A percentile compares a stretch with the other conserved stretches of the same genome.
These are phyloP conservation scores for Venturia canescens DNA, from an alignment of 1,140 invertebrate species.

Conservation along the genomic window DNA sequence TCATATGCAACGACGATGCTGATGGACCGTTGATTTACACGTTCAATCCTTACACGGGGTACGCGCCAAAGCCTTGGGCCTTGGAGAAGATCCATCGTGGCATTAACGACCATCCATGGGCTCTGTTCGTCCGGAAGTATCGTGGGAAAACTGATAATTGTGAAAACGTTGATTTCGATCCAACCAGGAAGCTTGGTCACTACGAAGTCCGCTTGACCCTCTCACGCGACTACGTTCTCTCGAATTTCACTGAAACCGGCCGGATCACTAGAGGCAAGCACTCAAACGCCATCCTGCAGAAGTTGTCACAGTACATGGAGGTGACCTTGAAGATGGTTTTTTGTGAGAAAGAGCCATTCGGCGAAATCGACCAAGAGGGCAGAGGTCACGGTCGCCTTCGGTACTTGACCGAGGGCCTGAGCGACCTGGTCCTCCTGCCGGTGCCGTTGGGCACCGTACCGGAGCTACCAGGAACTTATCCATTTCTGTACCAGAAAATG, in stretches of 20 bases:
- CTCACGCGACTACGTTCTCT: neutral
- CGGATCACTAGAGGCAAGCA: too few species aligned
- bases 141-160: neutral
- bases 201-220: neutral
- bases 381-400: too few species aligned
- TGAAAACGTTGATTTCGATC: neutral
- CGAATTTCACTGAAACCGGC: too few species aligned
- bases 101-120: neutral
- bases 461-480: neutral
- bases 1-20: constrained; percentile 13
- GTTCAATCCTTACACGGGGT: constrained; percentile 8
- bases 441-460: too few species aligned
- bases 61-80: constrained; percentile 15
- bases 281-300: too few species aligned
- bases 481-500: too few species aligned
- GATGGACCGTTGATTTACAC: constrained; percentile 1
- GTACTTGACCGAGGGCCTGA: too few species aligned
- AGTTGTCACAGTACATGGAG: neutral
- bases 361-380: too few species aligned
- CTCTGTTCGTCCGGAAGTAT: constrained; percentile 9
- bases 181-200: neutral
- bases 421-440: too few species aligned
- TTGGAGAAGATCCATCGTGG: neutral
- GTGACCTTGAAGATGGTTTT: too few species aligned
- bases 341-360: neutral